These are phyloP conservation scores for Malthinus flaveolus DNA, from an alignment of 2,888 invertebrate genomes.

Conservation along the genomic window DNA sequence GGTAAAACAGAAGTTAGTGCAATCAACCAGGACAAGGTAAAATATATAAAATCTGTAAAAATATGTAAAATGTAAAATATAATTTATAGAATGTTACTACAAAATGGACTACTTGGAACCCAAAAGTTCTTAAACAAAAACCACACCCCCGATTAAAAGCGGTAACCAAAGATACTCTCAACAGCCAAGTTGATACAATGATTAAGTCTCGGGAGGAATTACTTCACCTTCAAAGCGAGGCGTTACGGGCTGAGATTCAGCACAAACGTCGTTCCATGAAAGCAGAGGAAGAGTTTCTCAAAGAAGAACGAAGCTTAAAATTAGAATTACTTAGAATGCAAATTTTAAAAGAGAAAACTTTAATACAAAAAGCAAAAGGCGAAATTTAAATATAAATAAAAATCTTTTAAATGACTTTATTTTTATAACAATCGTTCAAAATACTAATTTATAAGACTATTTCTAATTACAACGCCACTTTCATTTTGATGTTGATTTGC, in stretches of 20 bases:
- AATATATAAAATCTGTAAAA: not conserved
- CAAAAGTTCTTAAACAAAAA: not conserved
- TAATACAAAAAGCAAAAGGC: no score
- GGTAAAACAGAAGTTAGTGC: not conserved
- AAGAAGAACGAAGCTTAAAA: not conserved
- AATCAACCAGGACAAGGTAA: not conserved
- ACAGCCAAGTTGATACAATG: not conserved
- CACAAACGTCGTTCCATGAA: not conserved
- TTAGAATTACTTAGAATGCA: not conserved
- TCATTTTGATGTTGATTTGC: not conserved
- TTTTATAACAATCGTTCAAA: not conserved
- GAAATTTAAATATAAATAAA: no score
- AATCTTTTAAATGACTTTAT: no score
- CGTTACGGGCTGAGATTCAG: not conserved
- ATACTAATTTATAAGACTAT: not conserved
- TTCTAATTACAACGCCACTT: not conserved
- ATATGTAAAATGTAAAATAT: not conserved
- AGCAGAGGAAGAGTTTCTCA: not conserved
- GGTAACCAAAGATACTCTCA: no score
- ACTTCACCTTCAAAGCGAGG: not conserved
- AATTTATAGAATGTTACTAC: not conserved
- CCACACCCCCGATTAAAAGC: no score
- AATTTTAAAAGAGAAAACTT: no score
- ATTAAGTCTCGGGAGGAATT: not conserved
- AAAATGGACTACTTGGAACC: not conserved